phyloP scores from a whole-genome alignment of 2,797 vertebrate genomes.

The Melanitta fusca region DNA sequence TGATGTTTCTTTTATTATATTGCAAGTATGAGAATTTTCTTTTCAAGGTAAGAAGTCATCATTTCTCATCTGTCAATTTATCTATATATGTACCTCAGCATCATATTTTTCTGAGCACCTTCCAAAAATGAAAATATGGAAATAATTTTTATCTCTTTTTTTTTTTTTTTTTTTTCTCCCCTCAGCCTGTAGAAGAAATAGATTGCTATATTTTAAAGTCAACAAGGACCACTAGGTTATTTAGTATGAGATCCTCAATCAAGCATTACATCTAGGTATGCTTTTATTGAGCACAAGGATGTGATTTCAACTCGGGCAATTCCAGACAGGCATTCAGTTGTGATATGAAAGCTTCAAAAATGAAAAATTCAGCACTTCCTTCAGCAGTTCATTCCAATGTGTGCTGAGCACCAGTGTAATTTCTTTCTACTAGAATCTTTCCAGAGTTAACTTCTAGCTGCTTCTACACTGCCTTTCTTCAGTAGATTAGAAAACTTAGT shows the following conservation, averaged over 20 bases:
- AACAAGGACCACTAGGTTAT: constrained; percentile 36
- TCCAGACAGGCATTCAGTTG: constrained; percentile 18
- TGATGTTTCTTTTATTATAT: constrained; percentile 57
- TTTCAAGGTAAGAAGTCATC: not conserved
- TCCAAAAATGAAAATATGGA: constrained; percentile 52
- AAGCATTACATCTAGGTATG: constrained; percentile 5
- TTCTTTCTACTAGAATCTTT: not conserved
- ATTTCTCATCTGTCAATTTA: not conserved
- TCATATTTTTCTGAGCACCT: not conserved
- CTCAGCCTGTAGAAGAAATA: constrained; percentile 22
- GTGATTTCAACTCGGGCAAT: constrained; percentile 24
- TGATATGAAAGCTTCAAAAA: constrained; percentile 48
- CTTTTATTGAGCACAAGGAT: constrained; percentile 37
- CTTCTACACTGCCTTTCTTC: not conserved
- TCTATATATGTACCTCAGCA: not conserved
- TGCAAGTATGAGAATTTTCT: constrained; percentile 20
- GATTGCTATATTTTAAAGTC: constrained; percentile 52
- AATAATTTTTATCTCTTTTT: constrained; percentile 51
- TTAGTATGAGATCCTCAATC: constrained; percentile 41
- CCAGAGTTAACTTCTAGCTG: not conserved
- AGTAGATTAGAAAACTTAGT: not conserved
- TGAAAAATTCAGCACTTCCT: constrained; percentile 48
- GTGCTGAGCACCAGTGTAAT: not conserved
- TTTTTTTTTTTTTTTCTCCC: constrained; percentile 34
- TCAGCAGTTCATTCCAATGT: not conserved